Percentiles rank a stretch among this genome's conserved stretches.
Conservation (phyloP, 2,888 invertebrate species). For the Cryptocephalus moraei region DNA sequence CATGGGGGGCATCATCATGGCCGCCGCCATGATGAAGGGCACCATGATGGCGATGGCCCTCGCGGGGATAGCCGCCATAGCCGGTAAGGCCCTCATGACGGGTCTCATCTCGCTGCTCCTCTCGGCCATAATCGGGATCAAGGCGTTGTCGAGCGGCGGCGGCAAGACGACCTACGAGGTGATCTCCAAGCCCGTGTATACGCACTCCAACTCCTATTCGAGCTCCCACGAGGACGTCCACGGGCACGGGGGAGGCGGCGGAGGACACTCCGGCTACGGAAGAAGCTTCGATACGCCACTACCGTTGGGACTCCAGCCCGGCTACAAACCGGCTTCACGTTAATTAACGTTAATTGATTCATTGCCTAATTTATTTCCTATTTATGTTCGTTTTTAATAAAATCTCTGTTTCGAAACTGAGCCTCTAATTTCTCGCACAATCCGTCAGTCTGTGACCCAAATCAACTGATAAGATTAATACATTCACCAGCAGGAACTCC, state of each 20-base stretch:
- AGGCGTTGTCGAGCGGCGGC: constrained; percentile 54
- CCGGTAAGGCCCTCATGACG: constrained; percentile 75
- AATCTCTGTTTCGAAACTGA: too few species aligned
- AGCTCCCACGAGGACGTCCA: constrained; percentile 48
- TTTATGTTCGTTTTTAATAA: too few species aligned
- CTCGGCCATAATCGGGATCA: constrained; percentile 63
- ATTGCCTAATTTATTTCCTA: too few species aligned
- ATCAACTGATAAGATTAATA: too few species aligned
- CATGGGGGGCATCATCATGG: constrained; percentile 38
- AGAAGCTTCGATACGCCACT: constrained; percentile 36
- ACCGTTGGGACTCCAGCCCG: constrained; percentile 28
- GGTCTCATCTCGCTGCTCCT: constrained; percentile 66
- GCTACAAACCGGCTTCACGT: constrained; percentile 16
- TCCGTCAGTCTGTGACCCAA: too few species aligned
- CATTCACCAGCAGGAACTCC: too few species aligned
- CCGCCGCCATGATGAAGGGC: constrained; percentile 50
- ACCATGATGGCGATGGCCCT: constrained; percentile 61
- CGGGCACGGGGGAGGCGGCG: constrained; percentile 20
- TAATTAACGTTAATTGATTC: too few species aligned
- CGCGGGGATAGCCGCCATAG: constrained; percentile 61
- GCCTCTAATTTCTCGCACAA: too few species aligned
- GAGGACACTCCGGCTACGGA: constrained; percentile 38
- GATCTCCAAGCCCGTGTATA: constrained; percentile 66
- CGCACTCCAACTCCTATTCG: constrained; percentile 53
- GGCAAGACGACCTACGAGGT: constrained; percentile 69